Base-by-base conservation (phyloP, 2,113 vertebrate genomes). In the Deroptyus accipitrinus region DNA sequence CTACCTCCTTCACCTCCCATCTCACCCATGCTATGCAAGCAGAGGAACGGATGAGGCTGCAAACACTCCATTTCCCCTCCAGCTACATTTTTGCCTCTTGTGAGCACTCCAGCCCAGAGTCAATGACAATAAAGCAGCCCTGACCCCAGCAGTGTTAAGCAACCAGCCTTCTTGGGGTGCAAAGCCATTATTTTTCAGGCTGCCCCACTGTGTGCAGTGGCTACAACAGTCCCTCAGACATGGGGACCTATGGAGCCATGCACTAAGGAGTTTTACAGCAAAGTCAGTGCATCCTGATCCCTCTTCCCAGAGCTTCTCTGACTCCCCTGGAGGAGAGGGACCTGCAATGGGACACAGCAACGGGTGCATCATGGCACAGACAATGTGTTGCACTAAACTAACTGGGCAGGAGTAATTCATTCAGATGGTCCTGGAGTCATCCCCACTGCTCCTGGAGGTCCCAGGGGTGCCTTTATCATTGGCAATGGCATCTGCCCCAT, bases 121-220 rank as follows among this genome's bases (percentile, higher is more conserved):
- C 1, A 1, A 37, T 6, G 51, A 15, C 19, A 37, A 48, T 48
- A 49, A 63, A 27, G 23, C 33, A 51, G 13, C 49, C 27, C 37
- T 13, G 17, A 68, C 11, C 49, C 42, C 41, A 8, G 19, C 23
- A 44, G 33, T 2, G 3, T 37, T 28, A 35, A 75, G 41, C 68
- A 57, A 37, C 35, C 59, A n/a, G 25, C 19, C 48, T 13, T 33
- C 55, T 41, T 3, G 2, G 35, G 81, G 41, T 35, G 61, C 13
- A 7, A 37, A 2, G 28, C 30, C 11, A 20, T 9, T 5, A 7
- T 33, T 46, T 41, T 30, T 41, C 31, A 16, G n/a, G 54, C 15
- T 1, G 30, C 54, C 37, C 52, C 14, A 0, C 37, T 5, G 0
- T 0, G 1, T 22, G 41, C 41, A 10, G 39, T 2, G 30, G 48